Evolutionary conservation across 2,113 vertebrate genomes (phyloP), one percentile per base, ranked within the genome.

Genomic region (Cochlearius cochlearius): DNA sequence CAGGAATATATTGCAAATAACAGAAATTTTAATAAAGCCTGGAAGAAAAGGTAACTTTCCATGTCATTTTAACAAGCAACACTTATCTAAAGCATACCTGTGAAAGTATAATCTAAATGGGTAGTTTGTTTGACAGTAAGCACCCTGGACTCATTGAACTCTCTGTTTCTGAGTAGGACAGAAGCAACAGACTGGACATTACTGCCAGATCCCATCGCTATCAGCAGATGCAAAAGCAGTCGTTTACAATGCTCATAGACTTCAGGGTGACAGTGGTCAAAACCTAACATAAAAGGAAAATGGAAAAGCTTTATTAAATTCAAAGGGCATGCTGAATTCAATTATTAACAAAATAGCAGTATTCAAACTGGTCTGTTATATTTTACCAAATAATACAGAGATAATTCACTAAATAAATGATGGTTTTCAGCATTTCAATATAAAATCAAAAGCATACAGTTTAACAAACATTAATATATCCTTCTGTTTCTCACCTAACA

Each of bases 181-280:
- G 99, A 99, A 39, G 99, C 99, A 88, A 99, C 98, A 52, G 99
- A 99, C 50, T 99, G 99, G 84, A 99, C 98, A 52, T 98, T 99
- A 96, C 98, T 99, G 95, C 98, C 99, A 71, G 98, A 98, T 83
- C 99, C 99, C 98, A 99, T 99, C 41, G 99, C 99, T 55, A 99
- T 98, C 36, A 99, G 95, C 45, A 99, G 98, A 96, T 99, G 99
- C 79, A 99, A 98, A 81, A 99, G 98, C 55, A 99, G 98, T 68
- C 99, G 99, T 81, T 99, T 99, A 96, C 99, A 99, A 96, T 99
- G 99, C 92, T 99, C 99, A 30, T 99, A 99, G 67, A 99, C 99
- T 97, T 99, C 99, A 78, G 99, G 99, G 95, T 99, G 99, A 98
- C 99, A 99, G 96, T 99, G 99, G 97, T 99, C 99, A 97, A 99